Base-by-base conservation (phyloP, 2,797 vertebrate genomes). In the Mycteria americana region DNA sequence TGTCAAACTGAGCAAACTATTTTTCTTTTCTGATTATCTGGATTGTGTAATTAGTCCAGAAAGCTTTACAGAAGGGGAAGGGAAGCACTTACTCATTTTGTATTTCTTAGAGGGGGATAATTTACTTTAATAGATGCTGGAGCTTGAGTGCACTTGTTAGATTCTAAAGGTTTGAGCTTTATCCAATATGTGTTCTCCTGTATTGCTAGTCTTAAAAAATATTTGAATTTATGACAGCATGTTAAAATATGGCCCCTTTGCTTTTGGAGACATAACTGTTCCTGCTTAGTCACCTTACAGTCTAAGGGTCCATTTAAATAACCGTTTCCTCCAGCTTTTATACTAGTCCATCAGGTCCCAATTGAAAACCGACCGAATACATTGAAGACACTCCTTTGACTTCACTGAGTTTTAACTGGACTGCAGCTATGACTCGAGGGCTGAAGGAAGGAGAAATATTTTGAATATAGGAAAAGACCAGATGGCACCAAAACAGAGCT, bases 161-260 rank as follows among this genome's bases (percentile, higher is more conserved):
- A 97, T 97, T 97, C 96, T 95, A 95, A 98, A 98, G 98, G 98
- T 98, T 98, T 98, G 98, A 98, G 98, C 98, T 98, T 98, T 98
- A 98, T 95, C 97, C 94, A 95, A 81, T 96, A 93, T 65, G 79
- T 97, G 97, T 97, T 98, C 97, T 98, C 97, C 95, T 98, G 82
- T 97, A 96, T 95, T 95, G 97, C 96, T 98, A 95, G 39, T 97
- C 93, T 97, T 92, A 78, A 92, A 87, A 72, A 88, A 62, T 37
- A 85, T 94, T 94, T 93, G 92, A 93, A 94, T 91, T 97, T 94
- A 35, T 93, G 80, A 92, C 96, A 96, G 86, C 96, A 88, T 88
- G 93, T 94, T 96, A 90, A 96, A 92, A 95, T 96, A 56, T 2
- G 45, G 91, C 92, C 96, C 96, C 50, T 95, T 96, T 97, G 93